Conservation (phyloP, 1,140 invertebrate species). For the Pachypeltis micranthus region DNA sequence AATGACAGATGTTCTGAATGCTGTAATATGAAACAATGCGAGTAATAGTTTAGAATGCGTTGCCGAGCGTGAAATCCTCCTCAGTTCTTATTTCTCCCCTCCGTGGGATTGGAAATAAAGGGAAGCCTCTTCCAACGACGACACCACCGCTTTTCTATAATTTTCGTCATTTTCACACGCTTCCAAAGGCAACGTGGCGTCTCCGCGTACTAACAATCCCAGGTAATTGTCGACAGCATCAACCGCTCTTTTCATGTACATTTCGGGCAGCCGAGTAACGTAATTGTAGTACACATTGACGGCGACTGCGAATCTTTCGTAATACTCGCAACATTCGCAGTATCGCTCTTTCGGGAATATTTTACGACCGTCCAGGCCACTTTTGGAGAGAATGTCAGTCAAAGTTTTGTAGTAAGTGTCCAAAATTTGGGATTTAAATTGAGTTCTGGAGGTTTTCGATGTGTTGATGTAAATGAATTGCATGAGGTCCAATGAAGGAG, state of each 20-base stretch:
- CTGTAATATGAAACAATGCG: too few relatives aligned
- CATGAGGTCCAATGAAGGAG: slow-evolving; percentile 7
- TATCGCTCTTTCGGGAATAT: background rate
- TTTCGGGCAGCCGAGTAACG: slow-evolving; percentile 1
- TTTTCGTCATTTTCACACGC: slow-evolving; percentile 3
- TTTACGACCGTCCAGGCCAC: background rate
- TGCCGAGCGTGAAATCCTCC: too few relatives aligned
- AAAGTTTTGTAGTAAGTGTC: slow-evolving; percentile 5
- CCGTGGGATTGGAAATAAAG: too few relatives aligned
- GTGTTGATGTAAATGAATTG: slow-evolving; percentile 10
- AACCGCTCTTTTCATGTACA: background rate
- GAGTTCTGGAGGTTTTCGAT: background rate
- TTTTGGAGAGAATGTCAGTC: background rate
- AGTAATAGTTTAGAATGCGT: too few relatives aligned
- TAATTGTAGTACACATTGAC: background rate
- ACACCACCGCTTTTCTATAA: too few relatives aligned
- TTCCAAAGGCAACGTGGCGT: background rate
- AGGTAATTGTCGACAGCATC: background rate
- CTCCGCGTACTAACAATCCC: background rate
- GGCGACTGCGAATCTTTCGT: background rate
- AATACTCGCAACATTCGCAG: background rate
- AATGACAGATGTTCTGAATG: too few relatives aligned
- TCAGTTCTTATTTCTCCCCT: too few relatives aligned
- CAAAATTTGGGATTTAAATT: background rate
- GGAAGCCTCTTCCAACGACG: too few relatives aligned